Conservation (phyloP, 2,113 vertebrate species). For the Pygoscelis antarcticus region DNA sequence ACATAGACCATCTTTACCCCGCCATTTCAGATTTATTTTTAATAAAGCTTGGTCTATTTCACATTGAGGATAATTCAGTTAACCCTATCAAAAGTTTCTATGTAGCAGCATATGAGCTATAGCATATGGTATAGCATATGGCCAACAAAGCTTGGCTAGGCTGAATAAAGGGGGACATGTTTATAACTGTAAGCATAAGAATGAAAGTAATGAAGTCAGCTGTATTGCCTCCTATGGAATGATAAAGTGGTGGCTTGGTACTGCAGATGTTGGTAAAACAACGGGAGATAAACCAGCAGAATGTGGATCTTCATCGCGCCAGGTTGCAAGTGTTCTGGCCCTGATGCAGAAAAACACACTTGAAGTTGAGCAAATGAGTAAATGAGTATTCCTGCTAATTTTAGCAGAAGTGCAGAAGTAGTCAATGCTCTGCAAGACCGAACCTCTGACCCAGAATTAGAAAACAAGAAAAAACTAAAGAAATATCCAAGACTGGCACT, state of each 20-base stretch:
- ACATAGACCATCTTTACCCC: not conserved
- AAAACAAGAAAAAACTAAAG: not conserved
- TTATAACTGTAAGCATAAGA: not conserved
- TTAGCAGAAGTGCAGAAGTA: not conserved
- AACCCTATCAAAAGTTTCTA: not conserved
- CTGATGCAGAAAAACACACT: not conserved
- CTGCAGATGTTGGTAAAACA: not conserved
- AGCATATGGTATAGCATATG: not conserved
- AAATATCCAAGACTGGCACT: not conserved
- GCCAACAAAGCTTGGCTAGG: not conserved
- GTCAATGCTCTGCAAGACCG: not conserved
- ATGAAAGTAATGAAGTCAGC: not conserved
- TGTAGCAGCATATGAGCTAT: not conserved
- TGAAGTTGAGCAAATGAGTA: not conserved
- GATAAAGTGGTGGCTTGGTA: not conserved
- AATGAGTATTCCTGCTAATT: not conserved
- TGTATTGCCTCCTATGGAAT: not conserved
- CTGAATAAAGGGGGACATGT: not conserved
- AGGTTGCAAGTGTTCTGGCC: not conserved
- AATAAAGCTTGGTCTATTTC: not conserved
- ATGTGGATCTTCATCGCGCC: fast-evolving
- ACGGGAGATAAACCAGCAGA: not conserved
- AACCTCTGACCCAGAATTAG: not conserved
- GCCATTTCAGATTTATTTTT: not conserved
- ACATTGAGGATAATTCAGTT: not conserved